Evolutionary conservation across 2,888 invertebrate genomes (phyloP), one percentile per base, ranked within the genome.

Genomic region (Mycalesis mineus): DNA sequence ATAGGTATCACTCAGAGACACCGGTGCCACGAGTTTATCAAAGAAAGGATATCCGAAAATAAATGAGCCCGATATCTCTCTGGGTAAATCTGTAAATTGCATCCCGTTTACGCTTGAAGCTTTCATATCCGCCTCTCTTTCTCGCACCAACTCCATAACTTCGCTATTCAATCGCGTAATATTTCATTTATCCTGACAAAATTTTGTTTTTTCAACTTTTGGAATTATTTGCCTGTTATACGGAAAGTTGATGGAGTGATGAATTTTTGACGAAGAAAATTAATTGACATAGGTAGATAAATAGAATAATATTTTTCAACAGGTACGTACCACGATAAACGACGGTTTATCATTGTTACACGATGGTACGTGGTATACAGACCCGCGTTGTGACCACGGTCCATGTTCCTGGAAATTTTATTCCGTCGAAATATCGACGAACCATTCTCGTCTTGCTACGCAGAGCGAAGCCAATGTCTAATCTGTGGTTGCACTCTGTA

Each of bases 1-100:
- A 22, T 22, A 22, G 3, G 5, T 2, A 4, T 22, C 67, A 65
- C 66, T 64, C 66, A 61, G 58, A 58, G 64, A 64, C 60, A 66
- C 68, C 61, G 67, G 62, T 65, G 65, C 63, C 64, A 62, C 67
- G 66, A 69, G 72, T 67, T 76, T 73, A 75, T 73, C 71, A 68
- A 65, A 69, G 71, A 69, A 61, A 68, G 51, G 55, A 60, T 62
- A 62, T 63, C 64, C 58, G 22, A 22, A 57, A 64, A 62, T 57
- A 64, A 65, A 66, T 64, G 63, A 60, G 57, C 40, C 47, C 60
- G 29, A 50, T 54, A 62, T 58, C 47, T 57, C 48, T 60, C 62
- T 15, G 53, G 55, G 53, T 58, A 29, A 42, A 50, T 56, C 44
- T 57, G 41, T 45, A 54, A 54, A 60, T 58, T 60, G 56, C 45